Evolutionary conservation across 2,113 vertebrate genomes (phyloP).

Genomic region (Carettochelys insculpta): DNA sequence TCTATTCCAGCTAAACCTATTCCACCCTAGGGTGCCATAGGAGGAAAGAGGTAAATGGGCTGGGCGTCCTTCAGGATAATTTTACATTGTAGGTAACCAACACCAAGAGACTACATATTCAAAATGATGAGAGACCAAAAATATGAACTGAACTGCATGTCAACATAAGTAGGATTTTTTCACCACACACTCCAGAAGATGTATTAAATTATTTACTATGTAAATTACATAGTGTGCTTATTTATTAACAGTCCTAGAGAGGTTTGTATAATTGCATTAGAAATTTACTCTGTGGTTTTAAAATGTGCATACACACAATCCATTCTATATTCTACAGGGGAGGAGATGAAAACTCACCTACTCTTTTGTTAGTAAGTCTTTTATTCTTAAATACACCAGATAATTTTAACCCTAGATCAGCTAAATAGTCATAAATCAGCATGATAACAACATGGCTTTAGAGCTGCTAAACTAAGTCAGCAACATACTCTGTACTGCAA

Average conservation of each 20-base stretch:
- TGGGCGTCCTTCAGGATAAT: neutral
- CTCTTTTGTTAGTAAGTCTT: slow-evolving; percentile 37
- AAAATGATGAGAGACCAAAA: slow-evolving; percentile 24
- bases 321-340: slow-evolving; percentile 33
- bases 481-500: slow-evolving; percentile 39
- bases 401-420: slow-evolving; percentile 69
- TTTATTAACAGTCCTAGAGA: slow-evolving; percentile 76
- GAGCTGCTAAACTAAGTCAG: slow-evolving; percentile 54
- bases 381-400: slow-evolving; percentile 60
- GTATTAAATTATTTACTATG: slow-evolving; percentile 76
- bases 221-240: slow-evolving; percentile 71
- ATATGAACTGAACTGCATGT: slow-evolving; percentile 30
- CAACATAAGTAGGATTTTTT: slow-evolving; percentile 46
- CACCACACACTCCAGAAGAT: slow-evolving; percentile 56
- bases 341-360: slow-evolving; percentile 46
- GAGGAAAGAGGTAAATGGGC: neutral
- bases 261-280: slow-evolving; percentile 67
- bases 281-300: slow-evolving; percentile 69
- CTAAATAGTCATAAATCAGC: slow-evolving; percentile 58
- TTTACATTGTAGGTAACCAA: slow-evolving; percentile 30
- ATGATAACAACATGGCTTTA: slow-evolving; percentile 52
- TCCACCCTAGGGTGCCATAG: neutral
- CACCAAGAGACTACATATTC: neutral
- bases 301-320: slow-evolving; percentile 47
- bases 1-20: slow-evolving; percentile 53